Evolutionary conservation across 2,888 invertebrate genomes (phyloP).

Genomic region (Phyto melanocephala): DNA sequence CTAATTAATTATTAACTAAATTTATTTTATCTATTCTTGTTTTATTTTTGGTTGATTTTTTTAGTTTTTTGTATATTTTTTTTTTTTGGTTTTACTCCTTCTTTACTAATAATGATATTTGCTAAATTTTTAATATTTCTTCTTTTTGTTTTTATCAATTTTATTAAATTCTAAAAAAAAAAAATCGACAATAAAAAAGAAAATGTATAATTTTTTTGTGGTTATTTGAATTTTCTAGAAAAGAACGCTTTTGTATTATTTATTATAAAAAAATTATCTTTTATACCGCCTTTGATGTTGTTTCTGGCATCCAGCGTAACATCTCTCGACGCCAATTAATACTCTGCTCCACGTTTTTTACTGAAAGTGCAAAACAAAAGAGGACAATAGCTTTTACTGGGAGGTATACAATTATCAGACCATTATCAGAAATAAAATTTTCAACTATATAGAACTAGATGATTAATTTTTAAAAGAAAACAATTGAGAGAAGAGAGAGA

Average conservation of each 20-base stretch:
- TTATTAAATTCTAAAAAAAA: slow-evolving; percentile 51
- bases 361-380: slow-evolving; percentile 64
- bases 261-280: slow-evolving; percentile 71
- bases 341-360: slow-evolving; percentile 78
- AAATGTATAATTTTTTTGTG: slow-evolving; percentile 41
- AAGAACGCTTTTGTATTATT: slow-evolving; percentile 47
- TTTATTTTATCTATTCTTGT: slow-evolving; percentile 59
- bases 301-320: slow-evolving; percentile 79
- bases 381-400: background rate
- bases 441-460: no score
- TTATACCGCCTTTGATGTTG: slow-evolving; percentile 79
- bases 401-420: background rate
- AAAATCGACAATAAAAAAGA: slow-evolving; percentile 38
- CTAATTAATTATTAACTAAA: slow-evolving; percentile 58
- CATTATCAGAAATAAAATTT: no score
- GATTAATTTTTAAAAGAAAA: no score
- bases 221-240: slow-evolving; percentile 60
- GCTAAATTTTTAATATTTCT: slow-evolving; percentile 61
- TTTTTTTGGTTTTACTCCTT: slow-evolving; percentile 39
- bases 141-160: slow-evolving; percentile 26
- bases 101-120: slow-evolving; percentile 67
- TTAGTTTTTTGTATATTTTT: slow-evolving; percentile 36
- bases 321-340: slow-evolving; percentile 79
- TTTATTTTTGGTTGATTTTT: slow-evolving; percentile 25
- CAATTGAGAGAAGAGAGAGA: no score